phyloP scores from a whole-genome alignment of 1,140 invertebrate genomes.

The Ectropis grisescens region DNA sequence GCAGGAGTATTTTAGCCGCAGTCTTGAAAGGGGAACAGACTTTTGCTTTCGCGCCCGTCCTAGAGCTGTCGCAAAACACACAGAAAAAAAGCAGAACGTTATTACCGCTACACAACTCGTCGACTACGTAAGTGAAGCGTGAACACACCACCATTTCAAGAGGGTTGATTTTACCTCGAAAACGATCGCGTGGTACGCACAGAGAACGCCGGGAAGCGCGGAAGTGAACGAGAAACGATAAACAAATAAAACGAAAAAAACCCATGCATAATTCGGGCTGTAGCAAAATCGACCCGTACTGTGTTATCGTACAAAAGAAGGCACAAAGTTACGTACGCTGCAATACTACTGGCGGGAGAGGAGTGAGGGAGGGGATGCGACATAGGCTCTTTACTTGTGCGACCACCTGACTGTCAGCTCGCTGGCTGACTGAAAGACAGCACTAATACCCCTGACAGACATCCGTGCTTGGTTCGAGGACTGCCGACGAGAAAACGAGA shows the following conservation, averaged over 20 bases:
- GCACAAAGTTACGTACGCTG: conserved; percentile 28
- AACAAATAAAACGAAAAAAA: conserved; percentile 25
- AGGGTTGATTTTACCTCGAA: conserved; percentile 62
- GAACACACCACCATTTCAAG: conserved; percentile 66
- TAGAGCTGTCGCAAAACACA: conserved; percentile 70
- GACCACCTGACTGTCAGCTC: conserved; percentile 47
- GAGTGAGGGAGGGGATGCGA: conserved; percentile 20
- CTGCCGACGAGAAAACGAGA: too few relatives aligned
- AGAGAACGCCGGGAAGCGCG: conserved; percentile 25
- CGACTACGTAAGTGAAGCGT: conserved; percentile 15
- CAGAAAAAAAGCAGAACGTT: conserved; percentile 56
- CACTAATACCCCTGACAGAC: too few relatives aligned
- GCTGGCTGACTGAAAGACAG: too few relatives aligned
- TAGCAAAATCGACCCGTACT: conserved; percentile 29
- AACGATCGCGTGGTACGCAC: conserved; percentile 25
- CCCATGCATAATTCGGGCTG: conserved; percentile 53
- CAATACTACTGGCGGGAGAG: conserved; percentile 32
- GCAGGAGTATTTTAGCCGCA: conserved; percentile 76
- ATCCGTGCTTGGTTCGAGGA: too few relatives aligned
- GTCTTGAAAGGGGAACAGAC: conserved; percentile 77
- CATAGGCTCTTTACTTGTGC: conserved; percentile 43
- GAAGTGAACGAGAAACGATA: conserved; percentile 10
- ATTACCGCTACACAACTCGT: conserved; percentile 24
- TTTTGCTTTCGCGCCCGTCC: conserved; percentile 72
- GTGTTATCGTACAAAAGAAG: conserved; percentile 14